A percentile compares a stretch with the other conserved stretches of the same genome.
Evolutionary conservation across 2,113 vertebrate genomes (phyloP).

Genomic region (Amia ocellicauda): DNA sequence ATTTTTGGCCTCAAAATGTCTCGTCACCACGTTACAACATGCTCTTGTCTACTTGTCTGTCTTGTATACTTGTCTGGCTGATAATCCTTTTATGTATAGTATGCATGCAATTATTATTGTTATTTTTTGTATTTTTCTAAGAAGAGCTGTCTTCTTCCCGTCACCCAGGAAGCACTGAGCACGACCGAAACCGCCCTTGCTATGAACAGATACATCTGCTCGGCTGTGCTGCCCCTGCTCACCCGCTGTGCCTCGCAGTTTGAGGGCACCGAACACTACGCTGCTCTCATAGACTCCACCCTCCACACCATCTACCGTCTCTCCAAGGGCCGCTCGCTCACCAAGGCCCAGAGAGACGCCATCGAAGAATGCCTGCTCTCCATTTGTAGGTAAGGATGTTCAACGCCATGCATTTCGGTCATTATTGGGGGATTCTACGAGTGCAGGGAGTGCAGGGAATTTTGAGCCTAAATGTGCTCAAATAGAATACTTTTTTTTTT

Average conservation of each 20-base stretch:
- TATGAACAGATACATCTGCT: conserved; percentile 91
- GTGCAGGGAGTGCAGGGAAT: too few relatives aligned
- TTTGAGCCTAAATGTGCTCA: too few relatives aligned
- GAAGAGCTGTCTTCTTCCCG: conserved; percentile 15
- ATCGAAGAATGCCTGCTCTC: conserved; percentile 95
- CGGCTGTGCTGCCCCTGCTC: conserved; percentile 88
- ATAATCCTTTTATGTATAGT: too few relatives aligned
- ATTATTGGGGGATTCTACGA: too few relatives aligned
- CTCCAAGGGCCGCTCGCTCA: conserved; percentile 93
- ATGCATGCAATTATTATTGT: too few relatives aligned
- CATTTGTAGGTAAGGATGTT: conserved; percentile 81
- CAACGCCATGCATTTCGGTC: too few relatives aligned
- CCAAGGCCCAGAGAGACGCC: conserved; percentile 94
- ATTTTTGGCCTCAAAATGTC: too few relatives aligned
- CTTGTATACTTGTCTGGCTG: too few relatives aligned
- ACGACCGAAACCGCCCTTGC: conserved; percentile 92
- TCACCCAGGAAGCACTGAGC: conserved; percentile 80
- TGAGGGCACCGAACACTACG: conserved; percentile 86
- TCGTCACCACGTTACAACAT: too few relatives aligned
- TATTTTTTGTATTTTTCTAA: too few relatives aligned
- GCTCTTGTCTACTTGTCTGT: too few relatives aligned
- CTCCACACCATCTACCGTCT: conserved; percentile 94
- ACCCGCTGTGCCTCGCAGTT: conserved; percentile 93
- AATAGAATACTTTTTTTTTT: too few relatives aligned
- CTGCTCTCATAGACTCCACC: conserved; percentile 85